A percentile compares a stretch with the other conserved stretches of the same genome.
phyloP scores from a whole-genome alignment of 2,888 invertebrate genomes.

The Asteroscopus sphinx region DNA sequence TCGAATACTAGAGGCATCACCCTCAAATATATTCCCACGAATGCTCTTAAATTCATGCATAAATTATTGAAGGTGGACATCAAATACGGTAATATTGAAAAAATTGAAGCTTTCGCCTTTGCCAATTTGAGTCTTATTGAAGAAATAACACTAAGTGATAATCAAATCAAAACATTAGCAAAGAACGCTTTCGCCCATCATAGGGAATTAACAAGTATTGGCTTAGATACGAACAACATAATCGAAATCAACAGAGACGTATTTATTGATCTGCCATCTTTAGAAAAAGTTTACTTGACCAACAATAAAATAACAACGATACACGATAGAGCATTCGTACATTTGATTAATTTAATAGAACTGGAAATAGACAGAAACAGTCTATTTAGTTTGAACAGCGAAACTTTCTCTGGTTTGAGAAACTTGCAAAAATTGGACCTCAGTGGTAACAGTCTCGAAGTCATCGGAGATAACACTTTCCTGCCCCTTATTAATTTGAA shows the following conservation, averaged over 20 bases:
- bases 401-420: slow-evolving; percentile 93
- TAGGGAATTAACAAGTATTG: slow-evolving; percentile 90
- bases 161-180: slow-evolving; percentile 91
- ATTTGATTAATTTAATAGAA: slow-evolving; percentile 92
- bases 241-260: slow-evolving; percentile 93
- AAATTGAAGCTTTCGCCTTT: slow-evolving; percentile 92
- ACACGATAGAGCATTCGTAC: slow-evolving; percentile 95
- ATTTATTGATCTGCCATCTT: slow-evolving; percentile 92
- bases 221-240: slow-evolving; percentile 93
- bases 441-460: slow-evolving; percentile 92
- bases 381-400: slow-evolving; percentile 93
- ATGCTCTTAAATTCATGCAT: slow-evolving; percentile 90
- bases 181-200: slow-evolving; percentile 92
- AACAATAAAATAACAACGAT: slow-evolving; percentile 95
- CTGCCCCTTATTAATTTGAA: slow-evolving; percentile 72
- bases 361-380: slow-evolving; percentile 94
- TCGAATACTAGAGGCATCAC: slow-evolving; percentile 91
- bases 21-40: slow-evolving; percentile 92
- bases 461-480: slow-evolving; percentile 94
- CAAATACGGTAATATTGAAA: slow-evolving; percentile 92
- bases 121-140: slow-evolving; percentile 91
- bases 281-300: slow-evolving; percentile 93
- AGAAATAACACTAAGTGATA: slow-evolving; percentile 91
- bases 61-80: slow-evolving; percentile 90
- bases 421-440: slow-evolving; percentile 92